A percentile compares a stretch with the other conserved stretches of the same genome.
Evolutionary conservation across 2,113 vertebrate genomes (phyloP).

Genomic region (Mustela nigripes): DNA sequence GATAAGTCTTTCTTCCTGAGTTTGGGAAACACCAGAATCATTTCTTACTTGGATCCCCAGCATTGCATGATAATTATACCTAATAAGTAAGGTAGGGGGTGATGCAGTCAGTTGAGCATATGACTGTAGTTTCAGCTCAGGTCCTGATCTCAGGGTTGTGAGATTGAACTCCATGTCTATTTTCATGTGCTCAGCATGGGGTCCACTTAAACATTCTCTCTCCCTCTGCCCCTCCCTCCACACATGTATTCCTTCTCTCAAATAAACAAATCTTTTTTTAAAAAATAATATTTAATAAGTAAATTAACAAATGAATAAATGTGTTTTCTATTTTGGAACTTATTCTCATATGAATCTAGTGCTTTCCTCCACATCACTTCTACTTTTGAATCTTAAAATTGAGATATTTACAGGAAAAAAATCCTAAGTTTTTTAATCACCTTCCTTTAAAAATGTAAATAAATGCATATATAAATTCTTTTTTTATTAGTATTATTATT

Average conservation of each 20-base stretch:
- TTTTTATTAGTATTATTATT: background rate
- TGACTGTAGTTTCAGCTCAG: background rate
- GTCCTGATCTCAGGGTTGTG: background rate
- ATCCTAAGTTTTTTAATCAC: background rate
- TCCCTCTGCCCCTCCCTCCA: background rate
- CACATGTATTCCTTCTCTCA: background rate
- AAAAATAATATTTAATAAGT: background rate
- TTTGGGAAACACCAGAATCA: background rate
- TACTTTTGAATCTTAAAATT: background rate
- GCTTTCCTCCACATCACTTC: background rate
- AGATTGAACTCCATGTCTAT: background rate
- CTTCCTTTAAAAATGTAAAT: conserved; percentile 1
- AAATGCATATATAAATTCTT: background rate
- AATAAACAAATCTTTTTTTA: background rate
- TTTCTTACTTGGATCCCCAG: background rate
- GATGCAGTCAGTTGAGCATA: background rate
- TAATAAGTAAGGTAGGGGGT: background rate
- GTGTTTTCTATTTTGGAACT: background rate
- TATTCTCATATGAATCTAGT: background rate
- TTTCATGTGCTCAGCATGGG: background rate
- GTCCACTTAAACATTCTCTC: background rate
- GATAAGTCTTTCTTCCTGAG: background rate
- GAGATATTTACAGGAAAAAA: background rate
- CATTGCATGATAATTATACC: background rate
- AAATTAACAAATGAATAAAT: background rate